Evolutionary conservation across 2,888 invertebrate species (phyloP).

Genomic region (Agrilus cyanescens): DNA sequence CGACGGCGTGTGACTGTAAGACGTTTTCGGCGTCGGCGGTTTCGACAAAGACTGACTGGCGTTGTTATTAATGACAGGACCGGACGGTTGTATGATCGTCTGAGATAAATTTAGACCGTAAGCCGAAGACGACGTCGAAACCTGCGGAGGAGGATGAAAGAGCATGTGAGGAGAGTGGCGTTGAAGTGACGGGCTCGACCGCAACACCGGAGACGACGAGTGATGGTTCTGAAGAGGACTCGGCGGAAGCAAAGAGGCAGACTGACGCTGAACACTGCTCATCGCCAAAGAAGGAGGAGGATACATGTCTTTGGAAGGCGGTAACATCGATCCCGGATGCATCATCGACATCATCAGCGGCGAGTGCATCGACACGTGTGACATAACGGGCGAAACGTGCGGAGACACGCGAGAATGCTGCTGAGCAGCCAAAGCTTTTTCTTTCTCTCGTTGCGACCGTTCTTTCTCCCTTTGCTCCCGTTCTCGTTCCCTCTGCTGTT

Average conservation of each 20-base stretch:
- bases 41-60: slow-evolving; percentile 23
- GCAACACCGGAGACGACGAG: slow-evolving; percentile 28
- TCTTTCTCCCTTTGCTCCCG: slow-evolving; percentile 41
- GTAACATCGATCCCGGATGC: slow-evolving; percentile 30
- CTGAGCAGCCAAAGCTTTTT: slow-evolving; percentile 34
- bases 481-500: slow-evolving; percentile 28
- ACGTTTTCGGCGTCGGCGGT: slow-evolving; percentile 25
- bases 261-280: slow-evolving; percentile 28
- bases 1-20: slow-evolving; percentile 9
- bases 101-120: slow-evolving; percentile 29
- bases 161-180: slow-evolving; percentile 38
- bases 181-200: slow-evolving; percentile 45
- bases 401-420: slow-evolving; percentile 35
- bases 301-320: slow-evolving; percentile 23
- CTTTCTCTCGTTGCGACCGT: slow-evolving; percentile 38
- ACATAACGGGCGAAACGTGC: slow-evolving; percentile 23
- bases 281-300: slow-evolving; percentile 23
- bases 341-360: slow-evolving; percentile 29
- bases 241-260: slow-evolving; percentile 26
- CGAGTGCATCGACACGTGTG: slow-evolving; percentile 24
- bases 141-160: slow-evolving; percentile 21
- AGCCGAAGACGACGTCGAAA: slow-evolving; percentile 17
- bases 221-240: slow-evolving; percentile 18
- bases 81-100: slow-evolving; percentile 35
- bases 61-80: slow-evolving; percentile 29